phyloP scores from a whole-genome alignment of 2,113 vertebrate species.

The Odontesthes bonariensis region DNA sequence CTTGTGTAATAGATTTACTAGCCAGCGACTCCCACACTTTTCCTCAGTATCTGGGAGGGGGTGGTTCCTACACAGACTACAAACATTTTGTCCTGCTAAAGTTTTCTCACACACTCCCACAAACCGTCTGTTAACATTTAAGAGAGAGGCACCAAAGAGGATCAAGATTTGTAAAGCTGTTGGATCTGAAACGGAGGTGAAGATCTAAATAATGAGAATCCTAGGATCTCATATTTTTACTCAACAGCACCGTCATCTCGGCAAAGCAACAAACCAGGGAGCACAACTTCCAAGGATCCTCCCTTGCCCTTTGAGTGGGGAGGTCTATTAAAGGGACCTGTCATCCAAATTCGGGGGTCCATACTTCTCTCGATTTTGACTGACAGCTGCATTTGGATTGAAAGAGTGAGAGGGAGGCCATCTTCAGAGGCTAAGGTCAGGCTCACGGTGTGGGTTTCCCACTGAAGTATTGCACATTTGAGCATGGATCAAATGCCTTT shows the following conservation, averaged over 20 bases:
- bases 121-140: conserved; percentile 72
- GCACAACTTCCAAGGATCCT: neutral
- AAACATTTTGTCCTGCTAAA: conserved; percentile 63
- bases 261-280: conserved; percentile 6
- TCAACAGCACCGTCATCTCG: conserved; percentile 38
- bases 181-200: conserved; percentile 36
- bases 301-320: conserved; percentile 20
- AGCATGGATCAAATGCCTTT: conserved; percentile 59
- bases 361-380: conserved; percentile 50
- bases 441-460: conserved; percentile 17
- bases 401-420: conserved; percentile 62
- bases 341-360: conserved; percentile 33
- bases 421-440: conserved; percentile 51
- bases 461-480: conserved; percentile 3
- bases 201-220: conserved; percentile 21
- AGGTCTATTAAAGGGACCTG: conserved; percentile 63
- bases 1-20: conserved; percentile 58
- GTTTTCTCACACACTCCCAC: conserved; percentile 76
- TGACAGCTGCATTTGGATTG: conserved; percentile 62
- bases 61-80: conserved; percentile 47
- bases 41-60: conserved; percentile 29
- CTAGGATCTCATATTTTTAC: conserved; percentile 31
- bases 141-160: conserved; percentile 39
- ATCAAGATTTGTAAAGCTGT: conserved; percentile 53
- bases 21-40: conserved; percentile 67